These are phyloP conservation scores for Bombus balteatus DNA, from an alignment of 1,140 invertebrate genomes.

Conservation along the genomic window DNA sequence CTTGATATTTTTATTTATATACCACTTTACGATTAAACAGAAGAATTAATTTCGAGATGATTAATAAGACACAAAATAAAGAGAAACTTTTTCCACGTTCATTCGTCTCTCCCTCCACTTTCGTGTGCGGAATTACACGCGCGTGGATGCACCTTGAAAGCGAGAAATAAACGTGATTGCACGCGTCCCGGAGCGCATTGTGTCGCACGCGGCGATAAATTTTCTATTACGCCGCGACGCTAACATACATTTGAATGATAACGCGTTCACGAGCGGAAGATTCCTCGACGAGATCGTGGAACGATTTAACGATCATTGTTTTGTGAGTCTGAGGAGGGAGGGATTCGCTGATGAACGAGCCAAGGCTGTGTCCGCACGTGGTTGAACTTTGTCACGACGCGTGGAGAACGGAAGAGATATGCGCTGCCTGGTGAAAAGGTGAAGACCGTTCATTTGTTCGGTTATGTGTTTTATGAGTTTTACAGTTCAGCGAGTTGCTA, in stretches of 20 bases:
- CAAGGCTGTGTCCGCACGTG: background rate
- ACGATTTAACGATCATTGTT: constrained; percentile 47
- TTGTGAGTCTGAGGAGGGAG: background rate
- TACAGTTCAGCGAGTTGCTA: background rate
- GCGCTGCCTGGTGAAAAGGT: background rate
- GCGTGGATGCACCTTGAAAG: constrained; percentile 21
- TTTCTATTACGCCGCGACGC: constrained; percentile 44
- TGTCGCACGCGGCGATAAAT: constrained; percentile 28
- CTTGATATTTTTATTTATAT: too few relatives aligned
- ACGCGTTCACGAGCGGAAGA: constrained; percentile 29
- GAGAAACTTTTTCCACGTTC: background rate
- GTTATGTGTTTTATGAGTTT: background rate
- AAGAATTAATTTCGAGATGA: too few relatives aligned
- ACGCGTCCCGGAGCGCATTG: constrained; percentile 22
- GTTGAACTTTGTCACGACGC: background rate
- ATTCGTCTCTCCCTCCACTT: background rate
- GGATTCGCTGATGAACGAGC: background rate
- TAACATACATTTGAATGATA: constrained; percentile 47
- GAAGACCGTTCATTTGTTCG: background rate
- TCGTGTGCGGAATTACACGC: constrained; percentile 16
- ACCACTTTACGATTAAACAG: too few relatives aligned
- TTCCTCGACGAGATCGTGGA: constrained; percentile 35
- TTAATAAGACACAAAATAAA: too few relatives aligned
- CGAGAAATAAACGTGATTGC: constrained; percentile 48
- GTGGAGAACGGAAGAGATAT: background rate